Percentiles rank a stretch among this genome's conserved stretches.
Evolutionary conservation across 2,888 invertebrate genomes (phyloP).

Genomic region (Leptinotarsa tumamoca): DNA sequence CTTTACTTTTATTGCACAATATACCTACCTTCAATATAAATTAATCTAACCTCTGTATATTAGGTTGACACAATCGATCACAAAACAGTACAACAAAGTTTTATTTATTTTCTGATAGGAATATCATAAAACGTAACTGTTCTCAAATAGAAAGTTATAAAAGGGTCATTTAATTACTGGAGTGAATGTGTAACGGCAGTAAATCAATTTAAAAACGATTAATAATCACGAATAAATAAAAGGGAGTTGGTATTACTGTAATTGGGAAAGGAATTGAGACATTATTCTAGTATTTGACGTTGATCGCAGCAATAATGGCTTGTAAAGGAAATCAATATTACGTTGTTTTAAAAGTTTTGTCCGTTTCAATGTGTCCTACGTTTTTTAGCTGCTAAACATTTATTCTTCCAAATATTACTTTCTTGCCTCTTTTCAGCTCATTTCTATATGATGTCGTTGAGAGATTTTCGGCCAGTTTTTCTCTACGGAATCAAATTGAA

Average conservation of each 20-base stretch:
- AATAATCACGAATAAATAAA: constrained; percentile 61
- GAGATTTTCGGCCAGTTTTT: too few relatives aligned
- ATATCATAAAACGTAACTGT: constrained; percentile 48
- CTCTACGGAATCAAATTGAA: too few relatives aligned
- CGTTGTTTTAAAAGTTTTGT: too few relatives aligned
- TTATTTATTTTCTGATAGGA: constrained; percentile 48
- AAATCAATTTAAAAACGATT: constrained; percentile 65
- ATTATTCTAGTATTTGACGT: constrained; percentile 41
- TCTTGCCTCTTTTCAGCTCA: too few relatives aligned
- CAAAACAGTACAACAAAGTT: constrained; percentile 43
- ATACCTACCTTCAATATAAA: constrained; percentile 42
- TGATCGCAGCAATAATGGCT: constrained; percentile 21
- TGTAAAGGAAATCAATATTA: not conserved
- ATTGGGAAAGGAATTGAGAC: constrained; percentile 44
- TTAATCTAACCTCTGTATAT: constrained; percentile 43
- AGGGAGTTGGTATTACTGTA: constrained; percentile 51
- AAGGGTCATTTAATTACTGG: constrained; percentile 55
- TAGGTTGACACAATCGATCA: constrained; percentile 42
- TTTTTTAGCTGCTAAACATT: too few relatives aligned
- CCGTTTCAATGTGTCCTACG: too few relatives aligned
- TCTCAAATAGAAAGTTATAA: constrained; percentile 48
- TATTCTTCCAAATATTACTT: too few relatives aligned
- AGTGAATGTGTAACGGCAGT: constrained; percentile 53
- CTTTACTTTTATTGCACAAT: constrained; percentile 41
- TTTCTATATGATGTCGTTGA: too few relatives aligned